A percentile compares a stretch with the other conserved stretches of the same genome.
These are phyloP conservation scores for Drosophila setosimentum DNA, from an alignment of 2,888 invertebrate species.

Conservation along the genomic window DNA sequence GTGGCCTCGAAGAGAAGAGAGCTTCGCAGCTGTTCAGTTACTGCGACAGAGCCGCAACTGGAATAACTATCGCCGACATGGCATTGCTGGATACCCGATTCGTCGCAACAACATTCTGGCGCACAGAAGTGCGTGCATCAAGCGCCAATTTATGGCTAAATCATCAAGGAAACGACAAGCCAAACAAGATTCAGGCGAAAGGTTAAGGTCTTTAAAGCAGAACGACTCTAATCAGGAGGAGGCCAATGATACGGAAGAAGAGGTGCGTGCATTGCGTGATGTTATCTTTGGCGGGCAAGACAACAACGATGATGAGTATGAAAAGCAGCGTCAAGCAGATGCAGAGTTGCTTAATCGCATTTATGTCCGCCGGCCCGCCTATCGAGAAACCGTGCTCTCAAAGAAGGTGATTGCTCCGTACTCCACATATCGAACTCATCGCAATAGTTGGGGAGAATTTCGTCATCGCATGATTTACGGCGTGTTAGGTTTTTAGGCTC, in stretches of 20 bases:
- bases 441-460: slow-evolving; percentile 65
- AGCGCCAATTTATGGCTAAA: background rate
- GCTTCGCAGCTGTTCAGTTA: slow-evolving; percentile 44
- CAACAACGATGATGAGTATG: slow-evolving; percentile 39
- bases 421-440: slow-evolving; percentile 50
- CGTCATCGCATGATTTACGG: slow-evolving; percentile 64
- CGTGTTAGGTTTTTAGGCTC: slow-evolving; percentile 30
- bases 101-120: slow-evolving; percentile 32
- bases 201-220: background rate
- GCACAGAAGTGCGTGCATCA: slow-evolving; percentile 5
- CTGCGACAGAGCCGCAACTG: slow-evolving; percentile 29
- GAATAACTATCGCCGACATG: slow-evolving; percentile 8
- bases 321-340: slow-evolving; percentile 14
- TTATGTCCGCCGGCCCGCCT: background rate
- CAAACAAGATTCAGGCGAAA: background rate
- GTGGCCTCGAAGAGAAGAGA: slow-evolving; percentile 63
- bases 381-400: background rate
- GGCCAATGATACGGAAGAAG: background rate
- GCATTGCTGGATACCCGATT: background rate
- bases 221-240: background rate
- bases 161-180: background rate
- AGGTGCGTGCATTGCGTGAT: slow-evolving; percentile 27
- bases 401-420: slow-evolving; percentile 63
- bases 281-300: slow-evolving; percentile 43
- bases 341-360: slow-evolving; percentile 42